Base-by-base conservation (phyloP, 2,797 vertebrate genomes). In the Leptodactylus fallax region DNA sequence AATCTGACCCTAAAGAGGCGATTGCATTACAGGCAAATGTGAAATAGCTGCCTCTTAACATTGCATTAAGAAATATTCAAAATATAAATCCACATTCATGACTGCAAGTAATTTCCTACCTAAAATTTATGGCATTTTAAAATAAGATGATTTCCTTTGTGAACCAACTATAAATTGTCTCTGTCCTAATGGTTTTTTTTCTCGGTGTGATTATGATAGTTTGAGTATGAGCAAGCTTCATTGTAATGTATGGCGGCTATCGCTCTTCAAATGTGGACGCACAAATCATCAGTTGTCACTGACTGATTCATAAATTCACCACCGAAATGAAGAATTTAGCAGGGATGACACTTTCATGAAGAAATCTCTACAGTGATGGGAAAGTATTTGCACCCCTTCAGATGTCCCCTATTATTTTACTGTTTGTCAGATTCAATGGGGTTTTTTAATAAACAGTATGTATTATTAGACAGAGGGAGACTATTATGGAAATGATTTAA, bases 41-140 rank as follows among this genome's bases (percentile, higher is more conserved):
- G 90, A 47, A 85, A 88, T 85, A 25, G 76, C 82, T 92, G 93
- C 91, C 93, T 86, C 91, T 95, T 94, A 97, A 93, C 93, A 96
- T 96, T 94, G 92, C 93, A 94, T 95, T 95, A 95, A 95, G 93
- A 93, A 96, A 96, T 96, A 95, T 96, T 96, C 95, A 96, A 95
- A 96, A 93, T 95, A 95, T 95, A 96, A 95, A 96, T 96, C 95
- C 95, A 96, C 95, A 96, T 95, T 97, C 96, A 97, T 95, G 95
- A 95, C 93, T 93, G 94, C 91, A 91, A 96, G 96, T 96, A 96
- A 97, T 96, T 98, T 96, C 96, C 96, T 92, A 95, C 95, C 12
- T 93, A 92, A 91, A 93, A 95, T 97, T 97, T 97, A 98, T 97
- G 96, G 97, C 96, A 96, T 94, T 98, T 97, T 98, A 97, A 99